Percentiles rank a stretch among this genome's conserved stretches.
phyloP scores from a whole-genome alignment of 2,888 invertebrate species.

The Argyra leucocephala region DNA sequence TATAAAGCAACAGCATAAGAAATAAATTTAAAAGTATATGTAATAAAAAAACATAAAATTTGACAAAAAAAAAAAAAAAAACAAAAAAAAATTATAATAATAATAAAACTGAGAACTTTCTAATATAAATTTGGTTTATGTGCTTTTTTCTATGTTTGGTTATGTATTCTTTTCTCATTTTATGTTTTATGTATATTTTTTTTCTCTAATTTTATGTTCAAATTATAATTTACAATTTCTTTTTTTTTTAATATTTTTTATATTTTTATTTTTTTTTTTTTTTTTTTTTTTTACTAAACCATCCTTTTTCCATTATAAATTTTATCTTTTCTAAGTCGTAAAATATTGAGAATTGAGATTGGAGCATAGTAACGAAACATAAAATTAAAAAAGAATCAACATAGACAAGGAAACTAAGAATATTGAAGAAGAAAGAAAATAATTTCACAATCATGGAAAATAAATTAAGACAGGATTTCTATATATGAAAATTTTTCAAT shows the following conservation, averaged over 20 bases:
- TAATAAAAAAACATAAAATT: constrained; percentile 2
- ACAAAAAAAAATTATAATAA: neutral
- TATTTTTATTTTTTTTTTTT: neutral
- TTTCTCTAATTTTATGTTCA: neutral
- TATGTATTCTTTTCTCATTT: neutral
- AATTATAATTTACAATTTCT: constrained; percentile 1
- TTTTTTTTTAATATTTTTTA: neutral
- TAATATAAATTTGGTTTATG: constrained; percentile 6
- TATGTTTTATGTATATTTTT: neutral
- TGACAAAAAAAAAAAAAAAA: neutral
- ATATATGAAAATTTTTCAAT: no score
- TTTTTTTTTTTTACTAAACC: neutral
- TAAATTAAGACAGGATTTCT: no score
- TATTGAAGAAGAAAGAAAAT: no score
- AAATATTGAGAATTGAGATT: neutral
- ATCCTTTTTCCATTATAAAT: neutral
- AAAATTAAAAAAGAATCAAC: no score
- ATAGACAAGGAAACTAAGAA: no score
- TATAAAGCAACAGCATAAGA: neutral
- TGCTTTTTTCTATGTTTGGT: neutral
- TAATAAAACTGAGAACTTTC: constrained; percentile 1
- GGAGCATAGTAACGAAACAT: no score
- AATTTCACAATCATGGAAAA: no score
- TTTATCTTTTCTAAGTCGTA: neutral
- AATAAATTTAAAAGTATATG: neutral